A percentile compares a stretch with the other conserved stretches of the same genome.
Evolutionary conservation across 2,888 invertebrate species (phyloP).

Genomic region (Yponomeuta evonymella): DNA sequence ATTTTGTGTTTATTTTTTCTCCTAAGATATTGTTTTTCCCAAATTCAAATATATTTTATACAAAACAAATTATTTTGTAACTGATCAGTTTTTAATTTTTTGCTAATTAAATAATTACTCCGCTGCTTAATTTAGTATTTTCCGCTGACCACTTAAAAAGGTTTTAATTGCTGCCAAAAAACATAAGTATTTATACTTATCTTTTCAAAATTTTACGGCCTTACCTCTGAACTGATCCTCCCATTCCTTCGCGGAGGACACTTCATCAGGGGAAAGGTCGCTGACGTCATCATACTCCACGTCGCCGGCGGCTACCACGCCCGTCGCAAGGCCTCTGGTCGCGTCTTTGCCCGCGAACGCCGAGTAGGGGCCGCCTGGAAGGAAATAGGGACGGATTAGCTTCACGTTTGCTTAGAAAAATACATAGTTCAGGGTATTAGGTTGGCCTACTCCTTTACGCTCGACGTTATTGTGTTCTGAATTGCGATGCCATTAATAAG

Average conservation of each 20-base stretch:
- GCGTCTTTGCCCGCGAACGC: constrained; percentile 65
- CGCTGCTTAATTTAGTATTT: no score
- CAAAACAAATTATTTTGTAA: no score
- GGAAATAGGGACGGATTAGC: not conserved
- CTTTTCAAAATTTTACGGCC: not conserved
- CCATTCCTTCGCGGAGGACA: constrained; percentile 65
- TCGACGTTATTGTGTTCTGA: no score
- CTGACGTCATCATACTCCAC: constrained; percentile 64
- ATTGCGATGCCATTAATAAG: no score
- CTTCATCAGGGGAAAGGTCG: constrained; percentile 56
- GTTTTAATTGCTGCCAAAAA: no score
- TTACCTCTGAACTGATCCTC: constrained; percentile 68
- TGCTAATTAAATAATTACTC: no score
- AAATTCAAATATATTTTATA: no score
- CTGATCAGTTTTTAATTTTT: no score
- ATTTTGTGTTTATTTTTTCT: no score
- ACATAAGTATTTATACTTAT: no score
- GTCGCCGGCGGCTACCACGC: constrained; percentile 56
- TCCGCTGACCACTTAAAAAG: no score
- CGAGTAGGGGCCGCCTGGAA: constrained; percentile 64
- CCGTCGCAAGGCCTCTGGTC: constrained; percentile 61
- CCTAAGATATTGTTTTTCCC: no score
- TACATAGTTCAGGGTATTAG: not conserved
- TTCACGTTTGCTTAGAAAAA: not conserved
- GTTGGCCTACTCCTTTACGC: not conserved